Evolutionary conservation across 2,888 invertebrate genomes (phyloP), one percentile per base, ranked within the genome.

Genomic region (Gortyna flavago): DNA sequence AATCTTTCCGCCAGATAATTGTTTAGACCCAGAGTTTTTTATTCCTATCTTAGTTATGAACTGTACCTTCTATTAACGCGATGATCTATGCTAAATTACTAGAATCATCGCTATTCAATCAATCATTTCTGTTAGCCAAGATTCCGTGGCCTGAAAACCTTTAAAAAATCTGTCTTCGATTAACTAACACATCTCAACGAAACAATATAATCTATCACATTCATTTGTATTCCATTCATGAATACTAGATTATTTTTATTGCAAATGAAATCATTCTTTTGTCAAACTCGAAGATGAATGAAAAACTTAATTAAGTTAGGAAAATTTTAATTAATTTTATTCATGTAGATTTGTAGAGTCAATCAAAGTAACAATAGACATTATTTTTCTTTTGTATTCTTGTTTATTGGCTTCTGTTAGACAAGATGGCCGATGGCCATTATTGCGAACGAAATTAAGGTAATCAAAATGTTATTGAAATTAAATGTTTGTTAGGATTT

Each of bases 291-390:
- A 62, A 78, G 72, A 81, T 73, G 77, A 87, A 88, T 76, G 61
- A 59, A 79, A 68, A 81, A 74, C 70, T 80, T 81, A 77, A 87
- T 87, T 78, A 83, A 66, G 13, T 64, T 79, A 51, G 38, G 68
- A 32, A 77, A 74, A 54, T 18, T 78, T 79, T 75, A 80, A 88
- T 88, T 81, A 79, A 83, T 80, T 85, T 87, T 70, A 85, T 85
- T 87, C 77, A 74, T 69, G 44, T 70, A 11, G 11, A 59, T 38
- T 78, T 67, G 38, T 75, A 16, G 25, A 61, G 66, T 66, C 66
- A 66, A 71, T 82, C 77, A 84, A 68, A 65, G 1, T 62, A 35
- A 71, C 54, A 70, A 78, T 54, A 66, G 48, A 73, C 66, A 54
- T 67, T 21, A 57, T 54, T 48, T 69, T 71, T 75, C 32, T 29